Conservation (phyloP, 2,797 vertebrate genomes). For the Hydrophis major region DNA sequence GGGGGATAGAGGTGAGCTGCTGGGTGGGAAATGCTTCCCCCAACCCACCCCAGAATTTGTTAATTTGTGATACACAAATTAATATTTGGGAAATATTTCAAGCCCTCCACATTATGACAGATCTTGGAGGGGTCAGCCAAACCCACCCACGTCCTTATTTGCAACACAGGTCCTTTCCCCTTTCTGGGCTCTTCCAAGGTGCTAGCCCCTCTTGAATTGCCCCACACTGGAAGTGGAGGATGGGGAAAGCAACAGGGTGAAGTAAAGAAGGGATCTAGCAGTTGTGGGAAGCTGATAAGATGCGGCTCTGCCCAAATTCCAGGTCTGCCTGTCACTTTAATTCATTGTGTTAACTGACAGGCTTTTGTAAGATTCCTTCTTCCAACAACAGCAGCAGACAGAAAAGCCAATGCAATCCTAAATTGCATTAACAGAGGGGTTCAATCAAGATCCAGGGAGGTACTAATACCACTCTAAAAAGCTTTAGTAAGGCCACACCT, state of each 20-base stretch:
- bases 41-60: slow-evolving; percentile 31
- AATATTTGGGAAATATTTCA: slow-evolving; percentile 58
- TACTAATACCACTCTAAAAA: too few relatives aligned
- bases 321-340: not conserved
- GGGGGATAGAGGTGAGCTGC: slow-evolving; percentile 25
- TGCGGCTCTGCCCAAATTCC: too few relatives aligned
- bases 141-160: slow-evolving; percentile 57
- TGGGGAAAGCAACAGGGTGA: not conserved
- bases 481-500: too few relatives aligned
- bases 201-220: slow-evolving; percentile 29
- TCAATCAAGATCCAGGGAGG: too few relatives aligned
- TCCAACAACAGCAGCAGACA: too few relatives aligned
- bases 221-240: slow-evolving; percentile 43
- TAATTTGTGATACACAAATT: slow-evolving; percentile 24
- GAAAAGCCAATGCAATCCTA: too few relatives aligned
- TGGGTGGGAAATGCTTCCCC: slow-evolving; percentile 28
- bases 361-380: not conserved
- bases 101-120: slow-evolving; percentile 51
- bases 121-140: slow-evolving; percentile 61
- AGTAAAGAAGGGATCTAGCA: slow-evolving; percentile 42
- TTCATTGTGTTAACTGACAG: not conserved
- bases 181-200: slow-evolving; percentile 7
- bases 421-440: too few relatives aligned
- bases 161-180: slow-evolving; percentile 27
- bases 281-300: slow-evolving; percentile 51